These are phyloP conservation scores for Chascanopsetta lugubris DNA, from an alignment of 2,113 vertebrate genomes.

Conservation along the genomic window DNA sequence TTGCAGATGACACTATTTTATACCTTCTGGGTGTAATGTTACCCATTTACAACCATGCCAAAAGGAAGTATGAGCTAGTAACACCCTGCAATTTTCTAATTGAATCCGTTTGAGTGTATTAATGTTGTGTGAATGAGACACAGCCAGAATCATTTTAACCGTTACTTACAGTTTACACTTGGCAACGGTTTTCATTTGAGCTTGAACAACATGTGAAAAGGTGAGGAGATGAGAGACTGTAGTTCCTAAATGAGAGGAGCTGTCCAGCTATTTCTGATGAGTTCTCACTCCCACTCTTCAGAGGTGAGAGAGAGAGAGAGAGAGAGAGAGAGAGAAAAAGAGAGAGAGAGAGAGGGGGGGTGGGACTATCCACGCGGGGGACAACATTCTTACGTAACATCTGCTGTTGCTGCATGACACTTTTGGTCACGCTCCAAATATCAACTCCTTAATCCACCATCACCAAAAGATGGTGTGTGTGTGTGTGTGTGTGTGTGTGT, in stretches of 20 bases:
- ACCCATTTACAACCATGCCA: too few relatives aligned
- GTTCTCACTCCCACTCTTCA: constrained; percentile 42
- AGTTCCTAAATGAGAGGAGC: constrained; percentile 33
- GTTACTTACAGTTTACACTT: constrained; percentile 34
- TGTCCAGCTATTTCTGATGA: constrained; percentile 51
- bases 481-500: background rate
- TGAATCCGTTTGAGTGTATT: too few relatives aligned
- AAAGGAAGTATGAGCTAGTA: too few relatives aligned
- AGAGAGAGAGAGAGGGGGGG: constrained; percentile 11
- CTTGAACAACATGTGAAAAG: constrained; percentile 36
- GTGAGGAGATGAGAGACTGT: constrained; percentile 36
- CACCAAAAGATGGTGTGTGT: constrained; percentile 10
- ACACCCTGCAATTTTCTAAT: too few relatives aligned
- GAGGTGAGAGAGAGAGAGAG: constrained; percentile 39
- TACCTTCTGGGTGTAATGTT: too few relatives aligned
- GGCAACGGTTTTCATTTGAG: constrained; percentile 45
- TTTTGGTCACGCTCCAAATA: constrained; percentile 42
- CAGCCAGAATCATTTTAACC: too few relatives aligned
- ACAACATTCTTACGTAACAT: constrained; percentile 55
- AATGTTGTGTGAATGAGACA: too few relatives aligned
- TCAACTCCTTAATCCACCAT: constrained; percentile 24
- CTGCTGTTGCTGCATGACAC: constrained; percentile 52
- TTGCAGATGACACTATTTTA: too few relatives aligned
- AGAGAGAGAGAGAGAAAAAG: constrained; percentile 1
- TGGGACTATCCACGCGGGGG: constrained; percentile 19